Base-by-base conservation (phyloP, 2,113 vertebrate species). In the Sebastes schlegelii region DNA sequence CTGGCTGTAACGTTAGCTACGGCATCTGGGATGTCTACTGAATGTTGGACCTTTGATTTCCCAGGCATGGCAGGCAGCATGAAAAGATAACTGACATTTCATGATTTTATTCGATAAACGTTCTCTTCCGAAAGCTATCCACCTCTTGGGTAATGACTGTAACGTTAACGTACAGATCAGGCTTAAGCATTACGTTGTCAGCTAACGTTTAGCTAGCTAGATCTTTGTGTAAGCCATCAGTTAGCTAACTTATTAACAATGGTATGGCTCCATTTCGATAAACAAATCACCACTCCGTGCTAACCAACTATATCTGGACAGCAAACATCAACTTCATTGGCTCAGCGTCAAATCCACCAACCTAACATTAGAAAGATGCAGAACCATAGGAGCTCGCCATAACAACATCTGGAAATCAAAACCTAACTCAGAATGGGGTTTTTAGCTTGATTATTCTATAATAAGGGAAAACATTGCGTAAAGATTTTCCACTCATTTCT, bases 1-100 rank as follows among this genome's bases (percentile, higher is more conserved):
- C 88, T 55, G 8, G 11, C 51, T 3, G 23, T 10, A 74, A 49
- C 4, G 43, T 62, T 81, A 74, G 74, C 71, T 43, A 43, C 4
- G 5, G 7, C 49, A 9, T 52, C 11, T 13, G 13, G 21, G 57
- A 23, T 60, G 8, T 72, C 13, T 48, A n/a, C 12, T 65, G 26
- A 1, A 14, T n/a, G 10, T 23, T 72, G 4, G 60, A 64, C 46
- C 6, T 60, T 55, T 4, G 12, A 11, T 69, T 54, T 4, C 6
- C 6, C 11, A 3, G 6, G 0, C 3, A 42, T 9, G 16, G n/a
- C 26, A 43, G 40, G n/a, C 26, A 43, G 40, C 21, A 6, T 52
- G 1, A 2, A 17, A 21, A 6, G 48, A 34, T n/a, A 67, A 11
- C 0, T 13, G 7, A 17, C 11, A 10, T 26, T 26, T 48, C 16